These are phyloP conservation scores for Akabosia matsudoensis DNA, from an alignment of 1,140 invertebrate genomes.

Conservation along the genomic window DNA sequence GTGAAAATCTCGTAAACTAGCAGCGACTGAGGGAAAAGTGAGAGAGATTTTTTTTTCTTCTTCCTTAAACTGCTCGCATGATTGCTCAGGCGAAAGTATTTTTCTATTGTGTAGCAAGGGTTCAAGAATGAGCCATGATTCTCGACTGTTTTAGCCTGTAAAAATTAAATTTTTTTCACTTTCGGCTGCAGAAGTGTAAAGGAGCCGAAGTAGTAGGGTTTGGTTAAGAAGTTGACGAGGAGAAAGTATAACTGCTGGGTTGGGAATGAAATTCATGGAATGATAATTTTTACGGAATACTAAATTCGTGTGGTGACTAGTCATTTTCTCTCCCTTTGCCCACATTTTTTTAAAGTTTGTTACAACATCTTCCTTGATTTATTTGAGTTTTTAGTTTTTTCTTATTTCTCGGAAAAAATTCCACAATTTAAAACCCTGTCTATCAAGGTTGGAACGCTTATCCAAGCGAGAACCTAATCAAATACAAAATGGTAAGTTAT, in stretches of 20 bases:
- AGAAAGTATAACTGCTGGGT: background rate
- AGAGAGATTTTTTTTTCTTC: conserved; percentile 28
- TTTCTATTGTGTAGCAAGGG: conserved; percentile 28
- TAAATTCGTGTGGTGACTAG: conserved; percentile 47
- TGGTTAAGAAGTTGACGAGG: background rate
- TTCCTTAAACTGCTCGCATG: conserved; percentile 41
- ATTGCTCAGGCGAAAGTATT: conserved; percentile 46
- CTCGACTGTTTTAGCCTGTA: conserved; percentile 45
- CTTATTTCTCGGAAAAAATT: no score
- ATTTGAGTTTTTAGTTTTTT: background rate
- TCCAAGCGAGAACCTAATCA: no score
- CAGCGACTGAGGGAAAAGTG: background rate
- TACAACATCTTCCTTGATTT: background rate
- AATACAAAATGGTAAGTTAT: no score
- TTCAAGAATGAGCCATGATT: conserved; percentile 43
- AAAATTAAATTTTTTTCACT: conserved; percentile 49
- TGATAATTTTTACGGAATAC: conserved; percentile 49
- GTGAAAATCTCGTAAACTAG: no score
- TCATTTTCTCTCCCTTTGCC: conserved; percentile 32
- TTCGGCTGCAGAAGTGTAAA: conserved; percentile 36
- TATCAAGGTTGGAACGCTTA: no score
- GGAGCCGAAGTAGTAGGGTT: background rate
- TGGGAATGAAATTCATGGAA: conserved; percentile 44
- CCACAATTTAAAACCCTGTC: no score
- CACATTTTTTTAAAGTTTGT: background rate